Evolutionary conservation across 1,140 invertebrate genomes (phyloP).

Genomic region (Sarcophaga peregrina): DNA sequence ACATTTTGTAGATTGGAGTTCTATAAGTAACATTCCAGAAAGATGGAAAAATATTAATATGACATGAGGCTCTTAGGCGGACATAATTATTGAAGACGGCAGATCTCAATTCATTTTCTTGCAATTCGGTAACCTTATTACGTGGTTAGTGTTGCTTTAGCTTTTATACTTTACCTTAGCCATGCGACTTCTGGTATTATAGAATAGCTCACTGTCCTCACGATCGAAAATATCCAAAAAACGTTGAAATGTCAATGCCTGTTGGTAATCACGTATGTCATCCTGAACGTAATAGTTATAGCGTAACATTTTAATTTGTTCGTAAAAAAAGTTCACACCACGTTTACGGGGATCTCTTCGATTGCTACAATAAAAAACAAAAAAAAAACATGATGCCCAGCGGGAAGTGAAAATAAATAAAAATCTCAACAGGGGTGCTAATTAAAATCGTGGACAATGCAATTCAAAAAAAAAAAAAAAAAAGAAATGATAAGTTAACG

Average conservation of each 20-base stretch:
- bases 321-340: constrained; percentile 51
- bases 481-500: too few species aligned
- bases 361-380: constrained; percentile 7
- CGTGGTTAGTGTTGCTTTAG: too few species aligned
- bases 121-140: too few species aligned
- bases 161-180: constrained; percentile 38
- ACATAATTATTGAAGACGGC: too few species aligned
- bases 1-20: too few species aligned
- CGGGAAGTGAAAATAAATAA: not conserved
- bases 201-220: constrained; percentile 53
- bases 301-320: constrained; percentile 50
- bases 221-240: constrained; percentile 56
- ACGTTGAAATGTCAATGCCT: constrained; percentile 53
- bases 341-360: constrained; percentile 52
- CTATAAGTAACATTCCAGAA: too few species aligned
- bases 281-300: constrained; percentile 49
- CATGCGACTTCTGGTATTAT: constrained; percentile 53
- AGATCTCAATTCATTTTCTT: too few species aligned
- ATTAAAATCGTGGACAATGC: too few species aligned
- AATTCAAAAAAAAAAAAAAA: too few species aligned
- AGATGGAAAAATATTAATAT: too few species aligned
- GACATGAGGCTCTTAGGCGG: too few species aligned
- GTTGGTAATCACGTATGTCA: constrained; percentile 51
- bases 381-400: not conserved
- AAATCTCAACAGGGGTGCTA: not conserved